phyloP scores from a whole-genome alignment of 2,797 vertebrate genomes.

The Spatula versicolor region DNA sequence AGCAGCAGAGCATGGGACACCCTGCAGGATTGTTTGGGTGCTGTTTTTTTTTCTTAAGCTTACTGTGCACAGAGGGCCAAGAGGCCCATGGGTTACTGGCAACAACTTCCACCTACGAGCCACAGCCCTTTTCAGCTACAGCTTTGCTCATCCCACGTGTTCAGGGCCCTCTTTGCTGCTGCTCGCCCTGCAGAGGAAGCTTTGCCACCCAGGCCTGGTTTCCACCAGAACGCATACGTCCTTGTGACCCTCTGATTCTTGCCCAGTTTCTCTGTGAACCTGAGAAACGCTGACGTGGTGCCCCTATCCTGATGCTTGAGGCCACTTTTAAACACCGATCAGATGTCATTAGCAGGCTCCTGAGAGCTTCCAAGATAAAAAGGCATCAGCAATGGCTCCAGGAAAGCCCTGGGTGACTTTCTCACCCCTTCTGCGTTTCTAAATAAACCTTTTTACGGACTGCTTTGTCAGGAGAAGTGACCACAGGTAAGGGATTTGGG shows the following conservation, averaged over 20 bases:
- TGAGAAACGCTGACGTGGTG: neutral
- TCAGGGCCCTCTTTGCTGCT: neutral
- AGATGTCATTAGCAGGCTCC: neutral
- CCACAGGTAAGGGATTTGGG: no score
- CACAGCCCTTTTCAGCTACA: neutral
- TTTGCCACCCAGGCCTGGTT: neutral
- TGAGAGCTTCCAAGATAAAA: neutral
- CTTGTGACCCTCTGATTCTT: neutral
- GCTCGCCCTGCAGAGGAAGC: neutral
- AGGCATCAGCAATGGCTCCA: neutral
- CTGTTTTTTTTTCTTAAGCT: neutral
- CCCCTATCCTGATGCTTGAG: neutral
- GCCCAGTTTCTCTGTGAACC: neutral
- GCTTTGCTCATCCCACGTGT: neutral
- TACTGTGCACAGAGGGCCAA: fast-evolving
- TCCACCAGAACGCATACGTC: fast-evolving
- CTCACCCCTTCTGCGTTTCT: neutral
- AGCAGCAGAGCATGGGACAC: neutral
- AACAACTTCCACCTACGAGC: neutral
- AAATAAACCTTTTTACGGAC: neutral
- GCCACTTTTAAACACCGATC: neutral
- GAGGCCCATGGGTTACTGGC: neutral
- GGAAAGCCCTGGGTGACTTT: neutral
- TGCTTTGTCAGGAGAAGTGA: neutral
- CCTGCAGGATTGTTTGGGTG: neutral